Evolutionary conservation across 53 echinoderm and acorn worm species (phyloP).

Genomic region (Hippasteria phrygiana): DNA sequence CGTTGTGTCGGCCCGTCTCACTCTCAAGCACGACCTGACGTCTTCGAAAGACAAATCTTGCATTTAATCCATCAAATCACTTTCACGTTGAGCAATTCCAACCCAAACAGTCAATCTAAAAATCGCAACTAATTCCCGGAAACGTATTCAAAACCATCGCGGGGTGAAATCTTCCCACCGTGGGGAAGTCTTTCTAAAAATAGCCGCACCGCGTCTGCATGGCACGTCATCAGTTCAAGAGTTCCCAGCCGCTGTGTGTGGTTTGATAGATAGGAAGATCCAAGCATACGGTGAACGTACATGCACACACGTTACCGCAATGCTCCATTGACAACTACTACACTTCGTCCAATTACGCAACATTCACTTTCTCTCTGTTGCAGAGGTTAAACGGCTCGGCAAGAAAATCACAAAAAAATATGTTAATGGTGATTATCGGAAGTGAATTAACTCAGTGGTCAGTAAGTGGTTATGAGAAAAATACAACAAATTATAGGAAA

Average conservation of each 20-base stretch:
- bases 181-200: neutral
- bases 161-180: neutral
- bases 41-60: too few species aligned
- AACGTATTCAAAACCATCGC: neutral
- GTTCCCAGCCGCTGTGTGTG: neutral
- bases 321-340: too few species aligned
- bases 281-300: too few species aligned
- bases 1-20: too few species aligned
- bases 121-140: neutral
- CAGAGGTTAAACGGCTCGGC: too few species aligned
- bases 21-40: too few species aligned
- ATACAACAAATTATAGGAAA: neutral
- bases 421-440: neutral
- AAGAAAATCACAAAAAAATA: too few species aligned
- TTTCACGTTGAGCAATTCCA: neutral
- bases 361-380: too few species aligned
- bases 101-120: neutral
- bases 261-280: too few species aligned
- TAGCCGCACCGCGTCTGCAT: neutral
- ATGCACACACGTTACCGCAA: too few species aligned
- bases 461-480: neutral
- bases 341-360: too few species aligned
- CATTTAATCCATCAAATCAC: too few species aligned
- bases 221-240: neutral
- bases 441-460: neutral